Base-by-base conservation (phyloP, 2,888 invertebrate genomes). In the Patella depressa region DNA sequence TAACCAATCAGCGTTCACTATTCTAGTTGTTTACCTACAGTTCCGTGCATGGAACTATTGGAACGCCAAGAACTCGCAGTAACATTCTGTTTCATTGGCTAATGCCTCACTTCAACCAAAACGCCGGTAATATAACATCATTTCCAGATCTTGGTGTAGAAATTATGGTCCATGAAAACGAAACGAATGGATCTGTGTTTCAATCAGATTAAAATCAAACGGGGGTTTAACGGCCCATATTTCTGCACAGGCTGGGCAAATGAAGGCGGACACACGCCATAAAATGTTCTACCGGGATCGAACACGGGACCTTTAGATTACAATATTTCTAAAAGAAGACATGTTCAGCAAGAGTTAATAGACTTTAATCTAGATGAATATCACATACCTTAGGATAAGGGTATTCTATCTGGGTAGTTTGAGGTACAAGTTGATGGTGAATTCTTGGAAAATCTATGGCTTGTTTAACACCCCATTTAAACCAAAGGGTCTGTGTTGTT, bases 401-500 rank as follows among this genome's bases (percentile, higher is more conserved):
- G 19, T 17, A 54, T n/a, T 55, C 73, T 19, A 79, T 70, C 14
- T 59, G 11, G 72, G 74, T 69, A 71, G 77, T 57, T n/a, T 95
- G 95, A 0, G 97, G 97, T 82, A 94, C 94, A 65, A 96, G 92
- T 90, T 97, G 97, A 90, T 97, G 96, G 90, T 97, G 97, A 77
- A 97, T 92, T 83, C 97, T 93, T 0, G 95, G 93, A 2, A 94
- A 94, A 88, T 97, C 97, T 3, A 96, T 94, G 0, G 96, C 95
- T 88, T 95, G 93, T 88, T 96, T 96, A 77, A 97, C 93, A 5
- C 94, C 93, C 87, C 95, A 94, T 2, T 93, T 94, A 89, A 96
- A 94, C 95, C 95, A 96, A 19, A 96, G 89, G 82, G 94, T 94
- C 24, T 65, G 12, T 24, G 24, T 65, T 24, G 24, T 24, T 9